phyloP scores from a whole-genome alignment of 2,113 vertebrate genomes.

The Columbina picui region DNA sequence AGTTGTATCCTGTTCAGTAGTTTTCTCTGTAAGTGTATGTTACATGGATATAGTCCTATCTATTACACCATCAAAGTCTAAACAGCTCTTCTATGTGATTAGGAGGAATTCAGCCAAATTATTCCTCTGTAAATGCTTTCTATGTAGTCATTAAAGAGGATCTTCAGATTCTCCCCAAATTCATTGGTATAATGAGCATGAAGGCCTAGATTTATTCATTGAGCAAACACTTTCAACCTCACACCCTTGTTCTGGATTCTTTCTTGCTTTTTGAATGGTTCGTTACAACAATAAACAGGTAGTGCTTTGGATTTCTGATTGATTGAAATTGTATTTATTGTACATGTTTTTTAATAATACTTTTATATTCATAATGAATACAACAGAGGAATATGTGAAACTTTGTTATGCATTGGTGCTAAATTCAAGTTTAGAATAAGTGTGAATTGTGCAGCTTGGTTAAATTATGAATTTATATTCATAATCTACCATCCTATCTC shows the following conservation, averaged over 20 bases:
- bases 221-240: background rate
- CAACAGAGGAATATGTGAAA: background rate
- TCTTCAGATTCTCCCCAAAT: background rate
- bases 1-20: background rate
- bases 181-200: background rate
- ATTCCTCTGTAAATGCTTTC: background rate
- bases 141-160: background rate
- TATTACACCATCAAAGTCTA: background rate
- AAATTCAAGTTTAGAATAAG: background rate
- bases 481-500: background rate
- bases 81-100: background rate
- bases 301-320: background rate
- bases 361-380: background rate
- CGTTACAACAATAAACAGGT: background rate
- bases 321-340: background rate
- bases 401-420: background rate
- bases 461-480: constrained; percentile 11
- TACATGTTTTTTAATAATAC: background rate
- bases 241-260: background rate
- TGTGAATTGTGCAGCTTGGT: background rate
- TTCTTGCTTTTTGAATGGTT: background rate
- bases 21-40: background rate
- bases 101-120: background rate
- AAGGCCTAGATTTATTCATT: background rate
- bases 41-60: background rate